Conservation (phyloP, 2,113 vertebrate genomes). For the Phrynosoma platyrhinos region DNA sequence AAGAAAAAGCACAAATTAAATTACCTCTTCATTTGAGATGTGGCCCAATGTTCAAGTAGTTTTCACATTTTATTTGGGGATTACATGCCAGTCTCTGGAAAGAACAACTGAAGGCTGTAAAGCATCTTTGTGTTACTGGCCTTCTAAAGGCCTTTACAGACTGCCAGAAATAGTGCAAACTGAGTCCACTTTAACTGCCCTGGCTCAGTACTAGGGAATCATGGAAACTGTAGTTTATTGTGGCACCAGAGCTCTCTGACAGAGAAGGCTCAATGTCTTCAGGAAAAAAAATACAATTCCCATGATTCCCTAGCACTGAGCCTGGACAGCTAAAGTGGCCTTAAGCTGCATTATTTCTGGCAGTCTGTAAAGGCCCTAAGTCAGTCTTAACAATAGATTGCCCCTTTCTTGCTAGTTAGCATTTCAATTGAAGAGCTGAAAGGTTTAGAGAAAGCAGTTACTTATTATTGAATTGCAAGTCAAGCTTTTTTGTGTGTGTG, state of each 20-base stretch:
- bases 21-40: slow-evolving; percentile 54
- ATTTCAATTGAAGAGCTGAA: slow-evolving; percentile 51
- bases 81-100: slow-evolving; percentile 62
- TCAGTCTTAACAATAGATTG: slow-evolving; percentile 52
- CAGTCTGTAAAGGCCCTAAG: too few species aligned
- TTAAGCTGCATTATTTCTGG: too few species aligned
- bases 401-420: slow-evolving; percentile 58
- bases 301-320: too few species aligned
- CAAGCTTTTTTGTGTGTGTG: slow-evolving; percentile 27
- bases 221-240: too few species aligned
- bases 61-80: slow-evolving; percentile 59
- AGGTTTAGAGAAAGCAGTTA: slow-evolving; percentile 44
- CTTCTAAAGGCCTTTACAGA: background rate
- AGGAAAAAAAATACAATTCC: too few species aligned
- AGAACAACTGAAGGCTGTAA: slow-evolving; percentile 55
- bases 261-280: too few species aligned
- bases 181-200: too few species aligned
- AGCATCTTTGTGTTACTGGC: slow-evolving; percentile 55
- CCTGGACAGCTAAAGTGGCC: too few species aligned
- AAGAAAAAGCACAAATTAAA: slow-evolving; percentile 53
- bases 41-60: slow-evolving; percentile 62
- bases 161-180: too few species aligned
- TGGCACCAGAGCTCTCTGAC: too few species aligned
- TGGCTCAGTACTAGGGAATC: too few species aligned
- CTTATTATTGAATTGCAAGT: slow-evolving; percentile 34